Evolutionary conservation across 2,113 vertebrate genomes (phyloP), one percentile per base, ranked within the genome.

Genomic region (Thinocorus orbignyianus): DNA sequence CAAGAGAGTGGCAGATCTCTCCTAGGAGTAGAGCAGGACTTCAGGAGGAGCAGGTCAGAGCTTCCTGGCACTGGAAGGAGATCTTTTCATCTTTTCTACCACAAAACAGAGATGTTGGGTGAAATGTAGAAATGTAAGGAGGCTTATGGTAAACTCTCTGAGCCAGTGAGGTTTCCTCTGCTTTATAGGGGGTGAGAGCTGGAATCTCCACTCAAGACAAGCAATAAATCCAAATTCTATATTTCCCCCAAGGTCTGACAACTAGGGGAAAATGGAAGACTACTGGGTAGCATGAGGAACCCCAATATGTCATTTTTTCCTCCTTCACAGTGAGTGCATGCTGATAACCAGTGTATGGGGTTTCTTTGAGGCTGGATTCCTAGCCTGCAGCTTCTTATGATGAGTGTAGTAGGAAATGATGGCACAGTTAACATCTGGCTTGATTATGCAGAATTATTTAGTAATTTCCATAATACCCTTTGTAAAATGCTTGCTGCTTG

Each of bases 391-490:
- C 94, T 81, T 80, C 91, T 86, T 58, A 7, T 51, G 77, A 90
- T 78, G 70, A 84, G 51, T 48, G 57, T 88, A 74, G 55, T 83
- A 92, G 72, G 94, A 94, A 93, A 74, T 82, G 79, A 51, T 62
- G 69, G 90, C 92, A 78, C n/a, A 48, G 86, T 91, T 91, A 90
- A 81, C 83, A 96, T 96, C 83, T 95, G 93, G 66, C 81, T 81
- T 81, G 37, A 95, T 97, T 96, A 94, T 96, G 95, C 83, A 78
- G 86, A 97, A 86, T 97, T 96, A 93, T 94, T 95, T 93, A 92
- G 46, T 95, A 73, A 73, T 96, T 97, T 95, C 80, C 92, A 90
- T 92, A 93, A 95, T 68, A 57, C 25, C 86, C 92, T 88, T 94
- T 95, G 81, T 96, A 83, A 95, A 94, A 92, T 64, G 88, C 81